A percentile compares a stretch with the other conserved stretches of the same genome.
These are phyloP conservation scores for Nematopogon swammerdamellus DNA, from an alignment of 2,888 invertebrate genomes.

Conservation along the genomic window DNA sequence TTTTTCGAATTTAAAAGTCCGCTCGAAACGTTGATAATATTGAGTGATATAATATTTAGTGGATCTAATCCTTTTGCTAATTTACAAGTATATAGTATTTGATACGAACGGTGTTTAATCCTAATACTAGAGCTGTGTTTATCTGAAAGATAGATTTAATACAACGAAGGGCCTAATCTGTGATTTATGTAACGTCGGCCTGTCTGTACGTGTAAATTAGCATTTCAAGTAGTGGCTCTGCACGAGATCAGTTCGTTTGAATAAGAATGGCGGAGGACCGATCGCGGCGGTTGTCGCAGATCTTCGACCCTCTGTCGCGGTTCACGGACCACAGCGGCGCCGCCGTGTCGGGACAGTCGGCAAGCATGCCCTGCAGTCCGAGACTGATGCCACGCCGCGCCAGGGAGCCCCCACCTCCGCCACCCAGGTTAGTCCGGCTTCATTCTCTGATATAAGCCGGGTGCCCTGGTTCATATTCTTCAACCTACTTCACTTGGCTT, in stretches of 20 bases:
- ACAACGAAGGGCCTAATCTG: neutral
- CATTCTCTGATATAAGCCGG: too few relatives aligned
- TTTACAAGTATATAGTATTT: neutral
- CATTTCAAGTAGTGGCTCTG: too few relatives aligned
- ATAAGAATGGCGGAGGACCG: slow-evolving; percentile 61
- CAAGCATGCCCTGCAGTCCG: slow-evolving; percentile 71
- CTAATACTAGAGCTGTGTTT: too few relatives aligned
- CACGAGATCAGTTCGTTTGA: slow-evolving; percentile 11
- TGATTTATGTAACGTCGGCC: neutral
- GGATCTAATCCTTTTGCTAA: neutral
- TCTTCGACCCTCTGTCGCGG: slow-evolving; percentile 76
- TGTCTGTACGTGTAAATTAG: too few relatives aligned
- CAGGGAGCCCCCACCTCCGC: slow-evolving; percentile 46
- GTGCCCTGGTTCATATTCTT: too few relatives aligned
- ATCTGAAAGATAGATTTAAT: slow-evolving; percentile 4
- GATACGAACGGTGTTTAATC: neutral
- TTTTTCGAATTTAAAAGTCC: neutral
- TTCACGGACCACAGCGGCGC: slow-evolving; percentile 62
- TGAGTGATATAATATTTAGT: neutral
- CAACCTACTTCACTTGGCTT: too few relatives aligned
- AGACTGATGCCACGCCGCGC: slow-evolving; percentile 61
- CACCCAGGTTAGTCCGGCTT: slow-evolving; percentile 35
- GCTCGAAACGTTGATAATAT: neutral
- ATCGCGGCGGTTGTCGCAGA: slow-evolving; percentile 75
- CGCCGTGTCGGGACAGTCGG: slow-evolving; percentile 26